These are phyloP conservation scores for Centropus bengalensis DNA, from an alignment of 2,113 vertebrate genomes.

Conservation along the genomic window DNA sequence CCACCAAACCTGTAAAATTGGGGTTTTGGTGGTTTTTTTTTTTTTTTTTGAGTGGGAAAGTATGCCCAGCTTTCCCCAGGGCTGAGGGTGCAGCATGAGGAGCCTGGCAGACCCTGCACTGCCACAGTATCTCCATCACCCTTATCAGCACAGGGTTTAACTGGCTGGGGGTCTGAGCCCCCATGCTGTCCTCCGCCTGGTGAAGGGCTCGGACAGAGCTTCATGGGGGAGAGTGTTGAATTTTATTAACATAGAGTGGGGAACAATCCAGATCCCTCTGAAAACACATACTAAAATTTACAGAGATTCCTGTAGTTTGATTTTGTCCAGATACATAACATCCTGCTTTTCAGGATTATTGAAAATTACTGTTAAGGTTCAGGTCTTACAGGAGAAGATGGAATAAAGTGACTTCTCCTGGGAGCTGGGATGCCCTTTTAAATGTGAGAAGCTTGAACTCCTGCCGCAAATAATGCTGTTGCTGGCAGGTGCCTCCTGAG, in stretches of 20 bases:
- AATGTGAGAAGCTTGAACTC: background rate
- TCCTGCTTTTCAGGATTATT: background rate
- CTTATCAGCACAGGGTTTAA: fast-evolving
- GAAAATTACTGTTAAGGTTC: background rate
- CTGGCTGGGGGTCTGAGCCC: background rate
- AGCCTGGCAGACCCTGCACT: fast-evolving
- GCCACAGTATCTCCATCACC: fast-evolving
- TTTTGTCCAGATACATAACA: background rate
- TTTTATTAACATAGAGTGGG: background rate
- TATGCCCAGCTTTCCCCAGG: background rate
- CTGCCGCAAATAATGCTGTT: background rate
- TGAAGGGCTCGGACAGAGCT: background rate
- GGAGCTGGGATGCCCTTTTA: fast-evolving
- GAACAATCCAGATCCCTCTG: background rate
- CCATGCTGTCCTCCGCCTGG: fast-evolving
- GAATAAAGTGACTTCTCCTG: background rate
- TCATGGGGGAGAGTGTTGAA: background rate
- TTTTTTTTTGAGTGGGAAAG: background rate
- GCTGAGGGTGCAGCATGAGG: fast-evolving
- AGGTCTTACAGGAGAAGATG: background rate
- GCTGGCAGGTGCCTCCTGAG: background rate
- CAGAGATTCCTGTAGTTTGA: background rate
- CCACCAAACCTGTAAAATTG: background rate
- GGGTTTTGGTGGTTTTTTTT: background rate
- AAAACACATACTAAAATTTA: background rate